Evolutionary conservation across 2,888 invertebrate species (phyloP).

Genomic region (Netelia melanura): DNA sequence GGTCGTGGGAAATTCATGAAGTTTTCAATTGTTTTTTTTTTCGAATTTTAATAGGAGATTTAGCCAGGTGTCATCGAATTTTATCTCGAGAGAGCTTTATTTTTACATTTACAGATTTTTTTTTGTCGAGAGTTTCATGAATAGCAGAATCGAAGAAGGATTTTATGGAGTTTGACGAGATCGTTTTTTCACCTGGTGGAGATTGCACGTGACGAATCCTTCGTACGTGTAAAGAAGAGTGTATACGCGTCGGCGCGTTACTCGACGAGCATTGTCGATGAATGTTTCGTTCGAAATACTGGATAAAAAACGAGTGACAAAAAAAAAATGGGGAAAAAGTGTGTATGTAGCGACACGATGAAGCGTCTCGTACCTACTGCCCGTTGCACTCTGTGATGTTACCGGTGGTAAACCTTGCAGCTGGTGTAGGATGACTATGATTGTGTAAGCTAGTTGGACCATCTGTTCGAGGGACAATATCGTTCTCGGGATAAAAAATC

Average conservation of each 20-base stretch:
- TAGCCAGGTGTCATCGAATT: background rate
- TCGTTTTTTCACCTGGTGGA: constrained; percentile 23
- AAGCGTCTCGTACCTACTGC: background rate
- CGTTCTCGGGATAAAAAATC: constrained; percentile 24
- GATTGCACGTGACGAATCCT: background rate
- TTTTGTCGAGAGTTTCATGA: constrained; percentile 71
- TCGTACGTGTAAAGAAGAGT: background rate
- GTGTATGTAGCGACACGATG: background rate
- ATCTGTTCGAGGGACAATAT: constrained; percentile 37
- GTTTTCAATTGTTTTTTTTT: background rate
- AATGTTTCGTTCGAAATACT: constrained; percentile 27
- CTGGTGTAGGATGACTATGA: background rate
- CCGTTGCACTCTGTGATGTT: background rate
- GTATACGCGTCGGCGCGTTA: background rate
- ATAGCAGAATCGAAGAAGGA: constrained; percentile 69
- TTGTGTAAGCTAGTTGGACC: constrained; percentile 29
- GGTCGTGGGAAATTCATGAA: background rate
- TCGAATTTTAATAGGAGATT: background rate
- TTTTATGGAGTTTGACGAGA: constrained; percentile 50
- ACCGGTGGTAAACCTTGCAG: constrained; percentile 2
- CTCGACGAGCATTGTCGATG: constrained; percentile 32
- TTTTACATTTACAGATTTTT: constrained; percentile 7
- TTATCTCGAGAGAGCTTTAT: background rate
- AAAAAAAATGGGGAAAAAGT: constrained; percentile 14
- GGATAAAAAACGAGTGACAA: constrained; percentile 9